Evolutionary conservation across 2,888 invertebrate genomes (phyloP).

Genomic region (Globia sparganii): DNA sequence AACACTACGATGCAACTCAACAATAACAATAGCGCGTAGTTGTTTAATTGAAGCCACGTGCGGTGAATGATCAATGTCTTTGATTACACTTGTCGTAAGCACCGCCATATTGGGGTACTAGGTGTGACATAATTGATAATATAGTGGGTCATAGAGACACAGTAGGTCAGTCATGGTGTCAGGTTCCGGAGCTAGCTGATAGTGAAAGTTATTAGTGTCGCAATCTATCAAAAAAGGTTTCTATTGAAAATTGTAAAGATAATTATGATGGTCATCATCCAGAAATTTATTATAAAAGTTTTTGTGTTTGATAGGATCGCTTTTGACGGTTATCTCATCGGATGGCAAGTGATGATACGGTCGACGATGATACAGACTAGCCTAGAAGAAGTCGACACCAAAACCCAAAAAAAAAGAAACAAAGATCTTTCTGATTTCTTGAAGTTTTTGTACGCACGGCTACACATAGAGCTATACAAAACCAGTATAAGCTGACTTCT

Average conservation of each 20-base stretch:
- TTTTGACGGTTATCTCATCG: background rate
- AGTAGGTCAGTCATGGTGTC: conserved; percentile 14
- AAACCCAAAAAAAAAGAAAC: too few relatives aligned
- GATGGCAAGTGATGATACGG: background rate
- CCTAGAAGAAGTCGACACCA: background rate
- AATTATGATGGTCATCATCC: background rate
- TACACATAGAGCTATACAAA: too few relatives aligned
- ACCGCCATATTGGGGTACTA: conserved; percentile 31
- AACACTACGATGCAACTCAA: conserved; percentile 25
- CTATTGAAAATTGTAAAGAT: too few relatives aligned
- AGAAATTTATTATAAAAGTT: background rate
- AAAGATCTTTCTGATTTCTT: background rate
- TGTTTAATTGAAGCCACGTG: conserved; percentile 63
- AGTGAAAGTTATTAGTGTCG: conserved; percentile 41
- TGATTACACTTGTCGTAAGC: conserved; percentile 49
- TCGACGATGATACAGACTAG: background rate
- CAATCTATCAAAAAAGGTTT: background rate
- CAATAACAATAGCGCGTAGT: conserved; percentile 47
- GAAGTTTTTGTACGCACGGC: background rate
- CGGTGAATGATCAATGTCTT: conserved; percentile 42
- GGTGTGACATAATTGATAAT: conserved; percentile 39
- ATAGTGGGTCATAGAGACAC: conserved; percentile 14
- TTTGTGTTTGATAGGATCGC: background rate
- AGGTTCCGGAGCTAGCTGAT: background rate
- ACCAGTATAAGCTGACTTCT: too few relatives aligned